phyloP scores from a whole-genome alignment of 30 jellyfish, hydroid and myxozoan genomes.

The Nemopilema nomurai region DNA sequence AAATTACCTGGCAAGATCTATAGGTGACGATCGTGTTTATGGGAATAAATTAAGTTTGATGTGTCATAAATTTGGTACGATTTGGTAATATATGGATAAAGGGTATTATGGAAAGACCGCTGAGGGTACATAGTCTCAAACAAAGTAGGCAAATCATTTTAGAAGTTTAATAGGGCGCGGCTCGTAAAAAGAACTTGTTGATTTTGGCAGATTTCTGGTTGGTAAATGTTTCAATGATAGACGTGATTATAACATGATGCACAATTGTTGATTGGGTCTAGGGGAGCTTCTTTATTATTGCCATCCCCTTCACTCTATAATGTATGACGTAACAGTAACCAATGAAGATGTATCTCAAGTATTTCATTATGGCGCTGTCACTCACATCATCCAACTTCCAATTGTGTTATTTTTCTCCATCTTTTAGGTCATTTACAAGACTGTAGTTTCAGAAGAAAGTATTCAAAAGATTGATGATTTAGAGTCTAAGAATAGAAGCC shows the following conservation, averaged over 20 bases:
- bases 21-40: too few relatives aligned
- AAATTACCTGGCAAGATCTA: too few relatives aligned
- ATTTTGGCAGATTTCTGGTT: neutral
- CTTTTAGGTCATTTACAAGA: constrained; percentile 37
- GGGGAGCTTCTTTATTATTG: neutral
- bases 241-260: neutral
- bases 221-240: neutral
- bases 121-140: too few relatives aligned
- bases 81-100: too few relatives aligned
- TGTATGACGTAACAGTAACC: neutral
- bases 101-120: too few relatives aligned
- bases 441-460: constrained; percentile 50
- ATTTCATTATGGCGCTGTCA: neutral
- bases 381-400: too few relatives aligned
- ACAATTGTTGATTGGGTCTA: neutral
- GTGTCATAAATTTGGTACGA: too few relatives aligned
- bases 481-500: constrained; percentile 9
- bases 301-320: neutral
- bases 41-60: too few relatives aligned
- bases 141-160: too few relatives aligned
- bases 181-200: too few relatives aligned
- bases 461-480: constrained; percentile 12
- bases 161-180: too few relatives aligned
- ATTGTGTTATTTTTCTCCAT: too few relatives aligned
- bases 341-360: neutral